A percentile compares a stretch with the other conserved stretches of the same genome.
These are phyloP conservation scores for Tetragonisca angustula DNA, from an alignment of 2,888 invertebrate species.

Conservation along the genomic window DNA sequence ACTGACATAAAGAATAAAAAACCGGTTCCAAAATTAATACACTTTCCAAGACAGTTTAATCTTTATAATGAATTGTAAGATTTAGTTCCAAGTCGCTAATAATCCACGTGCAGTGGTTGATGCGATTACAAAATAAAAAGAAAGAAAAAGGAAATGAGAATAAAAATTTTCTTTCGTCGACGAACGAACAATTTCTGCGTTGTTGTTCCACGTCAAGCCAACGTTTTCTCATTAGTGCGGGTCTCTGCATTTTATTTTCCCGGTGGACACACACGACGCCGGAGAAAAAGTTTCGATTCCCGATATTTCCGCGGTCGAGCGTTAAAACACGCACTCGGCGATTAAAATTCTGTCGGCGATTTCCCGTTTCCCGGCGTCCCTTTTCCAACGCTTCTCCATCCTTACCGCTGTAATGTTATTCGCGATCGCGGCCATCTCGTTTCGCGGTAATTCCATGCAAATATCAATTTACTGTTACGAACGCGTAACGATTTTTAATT, in stretches of 20 bases:
- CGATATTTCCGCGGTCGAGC: neutral
- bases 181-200: neutral
- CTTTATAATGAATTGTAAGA: too few species aligned
- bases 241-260: neutral
- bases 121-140: too few species aligned
- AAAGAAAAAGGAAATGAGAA: too few species aligned
- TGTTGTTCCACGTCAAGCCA: constrained; percentile 14
- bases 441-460: constrained; percentile 12
- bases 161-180: neutral
- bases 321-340: neutral
- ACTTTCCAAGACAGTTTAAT: too few species aligned
- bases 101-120: too few species aligned
- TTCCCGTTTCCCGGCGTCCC: neutral
- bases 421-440: neutral
- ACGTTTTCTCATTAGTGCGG: neutral
- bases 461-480: constrained; percentile 21
- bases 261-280: neutral
- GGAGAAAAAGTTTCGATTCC: neutral
- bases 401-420: neutral
- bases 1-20: too few species aligned
- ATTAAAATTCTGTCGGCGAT: constrained; percentile 40
- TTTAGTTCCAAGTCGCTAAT: too few species aligned
- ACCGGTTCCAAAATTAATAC: too few species aligned
- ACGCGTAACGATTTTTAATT: constrained; percentile 7
- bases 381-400: constrained; percentile 10